phyloP scores from a whole-genome alignment of 1,140 invertebrate species.

The Drosophila kanapiae region DNA sequence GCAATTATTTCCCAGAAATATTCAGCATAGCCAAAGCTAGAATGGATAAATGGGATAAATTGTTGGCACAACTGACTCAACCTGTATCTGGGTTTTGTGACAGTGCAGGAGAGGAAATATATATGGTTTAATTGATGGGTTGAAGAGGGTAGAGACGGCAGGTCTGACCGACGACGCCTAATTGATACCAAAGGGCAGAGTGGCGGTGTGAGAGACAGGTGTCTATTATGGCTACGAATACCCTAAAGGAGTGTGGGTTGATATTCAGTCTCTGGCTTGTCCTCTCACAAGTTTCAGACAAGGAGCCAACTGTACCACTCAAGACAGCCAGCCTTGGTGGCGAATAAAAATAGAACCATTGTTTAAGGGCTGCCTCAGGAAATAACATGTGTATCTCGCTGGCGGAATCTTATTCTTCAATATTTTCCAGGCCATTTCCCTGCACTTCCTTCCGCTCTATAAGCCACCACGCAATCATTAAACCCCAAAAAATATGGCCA shows the following conservation, averaged over 20 bases:
- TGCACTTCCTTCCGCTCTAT: constrained; percentile 26
- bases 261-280: neutral
- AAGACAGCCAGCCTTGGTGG: neutral
- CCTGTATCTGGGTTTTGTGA: neutral
- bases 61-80: neutral
- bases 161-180: constrained; percentile 16
- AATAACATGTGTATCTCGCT: constrained; percentile 13
- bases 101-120: constrained; percentile 32
- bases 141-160: constrained; percentile 63
- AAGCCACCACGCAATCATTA: constrained; percentile 36
- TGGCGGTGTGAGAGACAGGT: constrained; percentile 47
- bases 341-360: neutral
- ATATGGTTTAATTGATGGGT: constrained; percentile 73
- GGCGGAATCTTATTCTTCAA: constrained; percentile 24
- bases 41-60: neutral
- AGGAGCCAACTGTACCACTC: neutral
- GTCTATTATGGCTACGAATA: constrained; percentile 34
- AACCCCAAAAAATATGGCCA: constrained; percentile 45
- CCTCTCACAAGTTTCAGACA: neutral
- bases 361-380: neutral
- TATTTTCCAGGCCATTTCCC: constrained; percentile 38
- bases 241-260: neutral
- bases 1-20: neutral
- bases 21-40: neutral
- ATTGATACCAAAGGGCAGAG: constrained; percentile 36